Percentiles rank a stretch among this genome's conserved stretches.
phyloP scores from a whole-genome alignment of 2,113 vertebrate genomes.

The Callionymus lyra region DNA sequence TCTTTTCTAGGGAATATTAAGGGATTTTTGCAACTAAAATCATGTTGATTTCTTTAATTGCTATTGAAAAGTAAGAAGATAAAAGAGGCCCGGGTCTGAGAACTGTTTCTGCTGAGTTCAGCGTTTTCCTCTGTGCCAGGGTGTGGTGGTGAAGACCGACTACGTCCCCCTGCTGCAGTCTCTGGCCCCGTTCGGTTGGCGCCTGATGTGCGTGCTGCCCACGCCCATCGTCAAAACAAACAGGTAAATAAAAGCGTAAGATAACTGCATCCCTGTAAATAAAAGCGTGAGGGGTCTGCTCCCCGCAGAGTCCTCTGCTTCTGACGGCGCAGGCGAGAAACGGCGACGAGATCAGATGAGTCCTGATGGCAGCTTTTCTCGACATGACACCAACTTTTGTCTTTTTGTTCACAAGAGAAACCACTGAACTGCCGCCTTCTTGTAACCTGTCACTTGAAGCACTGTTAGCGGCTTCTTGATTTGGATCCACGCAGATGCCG shows the following conservation, averaged over 20 bases:
- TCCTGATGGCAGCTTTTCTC: neutral
- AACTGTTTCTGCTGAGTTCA: neutral
- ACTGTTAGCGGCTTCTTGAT: constrained; percentile 12
- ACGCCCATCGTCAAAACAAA: constrained; percentile 88
- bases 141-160: constrained; percentile 83
- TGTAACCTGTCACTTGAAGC: constrained; percentile 37
- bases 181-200: constrained; percentile 86
- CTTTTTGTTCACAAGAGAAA: constrained; percentile 11
- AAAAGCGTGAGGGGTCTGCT: neutral
- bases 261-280: constrained; percentile 53
- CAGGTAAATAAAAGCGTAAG: constrained; percentile 66
- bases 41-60: too few relatives aligned
- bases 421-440: constrained; percentile 13
- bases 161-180: constrained; percentile 90
- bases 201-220: constrained; percentile 88
- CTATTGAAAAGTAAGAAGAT: too few relatives aligned
- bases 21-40: too few relatives aligned
- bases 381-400: constrained; percentile 46
- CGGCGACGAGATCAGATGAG: too few relatives aligned
- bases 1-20: too few relatives aligned
- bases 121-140: constrained; percentile 55
- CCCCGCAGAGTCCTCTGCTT: too few relatives aligned
- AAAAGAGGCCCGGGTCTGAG: too few relatives aligned
- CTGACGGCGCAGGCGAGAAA: too few relatives aligned
- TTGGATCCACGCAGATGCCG: constrained; percentile 4